A percentile compares a stretch with the other conserved stretches of the same genome.
Evolutionary conservation across 23 tunicate species (phyloP).

Genomic region (Styela clava): DNA sequence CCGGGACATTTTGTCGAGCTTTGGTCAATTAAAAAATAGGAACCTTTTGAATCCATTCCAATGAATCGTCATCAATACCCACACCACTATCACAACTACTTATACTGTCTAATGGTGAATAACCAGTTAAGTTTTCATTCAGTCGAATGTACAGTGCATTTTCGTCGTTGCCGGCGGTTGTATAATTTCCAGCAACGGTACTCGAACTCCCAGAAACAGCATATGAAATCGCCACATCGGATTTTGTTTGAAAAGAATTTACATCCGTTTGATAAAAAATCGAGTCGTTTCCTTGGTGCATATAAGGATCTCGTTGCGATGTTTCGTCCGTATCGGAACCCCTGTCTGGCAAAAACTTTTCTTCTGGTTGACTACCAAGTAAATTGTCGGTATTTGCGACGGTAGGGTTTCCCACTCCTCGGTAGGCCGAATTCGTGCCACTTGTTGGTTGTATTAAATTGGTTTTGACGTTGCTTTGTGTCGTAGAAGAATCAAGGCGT

Average conservation of each 20-base stretch:
- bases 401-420: neutral
- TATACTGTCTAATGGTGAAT: slow-evolving; percentile 11
- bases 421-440: neutral
- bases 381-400: neutral
- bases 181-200: neutral
- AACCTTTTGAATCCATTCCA: slow-evolving; percentile 44
- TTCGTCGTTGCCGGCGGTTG: neutral
- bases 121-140: neutral
- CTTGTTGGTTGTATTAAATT: no score
- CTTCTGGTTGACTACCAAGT: neutral
- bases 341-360: neutral
- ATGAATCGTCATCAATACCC: slow-evolving; percentile 62
- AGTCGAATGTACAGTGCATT: neutral
- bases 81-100: slow-evolving; percentile 65
- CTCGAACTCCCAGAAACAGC: no score
- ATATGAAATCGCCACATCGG: neutral
- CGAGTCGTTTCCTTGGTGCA: neutral
- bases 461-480: neutral
- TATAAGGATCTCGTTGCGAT: neutral
- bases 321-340: neutral
- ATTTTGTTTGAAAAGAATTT: neutral
- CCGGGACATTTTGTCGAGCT: no score
- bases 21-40: neutral
- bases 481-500: neutral
- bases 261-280: neutral